Evolutionary conservation across 2,113 vertebrate genomes (phyloP).

Genomic region (Leuciscus idus): DNA sequence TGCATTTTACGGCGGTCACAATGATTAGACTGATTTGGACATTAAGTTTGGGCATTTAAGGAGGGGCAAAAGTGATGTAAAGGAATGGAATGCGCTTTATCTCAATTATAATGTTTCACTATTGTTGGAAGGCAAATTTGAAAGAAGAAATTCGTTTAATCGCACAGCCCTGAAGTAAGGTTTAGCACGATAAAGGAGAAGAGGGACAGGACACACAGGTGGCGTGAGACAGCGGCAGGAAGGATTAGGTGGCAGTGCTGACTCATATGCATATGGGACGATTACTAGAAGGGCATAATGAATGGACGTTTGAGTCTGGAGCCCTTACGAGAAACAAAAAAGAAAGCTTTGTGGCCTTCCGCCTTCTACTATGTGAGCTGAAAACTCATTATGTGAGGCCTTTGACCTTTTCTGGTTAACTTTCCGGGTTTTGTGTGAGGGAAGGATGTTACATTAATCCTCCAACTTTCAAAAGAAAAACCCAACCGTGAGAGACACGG

Average conservation of each 20-base stretch:
- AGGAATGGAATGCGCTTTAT: no score
- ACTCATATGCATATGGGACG: constrained; percentile 50
- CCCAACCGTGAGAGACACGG: not conserved
- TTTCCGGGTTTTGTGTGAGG: constrained; percentile 19
- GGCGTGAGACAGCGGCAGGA: constrained; percentile 1
- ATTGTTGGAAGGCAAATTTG: no score
- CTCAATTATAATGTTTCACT: no score
- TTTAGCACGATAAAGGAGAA: not conserved
- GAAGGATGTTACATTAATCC: constrained; percentile 18
- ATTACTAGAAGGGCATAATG: constrained; percentile 42
- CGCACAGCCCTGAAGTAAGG: not conserved
- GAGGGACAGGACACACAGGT: constrained; percentile 8
- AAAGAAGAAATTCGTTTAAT: no score
- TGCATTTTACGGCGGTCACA: not conserved
- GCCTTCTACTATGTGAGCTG: constrained; percentile 51
- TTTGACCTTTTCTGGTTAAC: constrained; percentile 28
- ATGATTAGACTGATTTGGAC: not conserved
- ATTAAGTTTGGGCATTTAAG: not conserved
- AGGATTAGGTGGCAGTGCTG: constrained; percentile 47
- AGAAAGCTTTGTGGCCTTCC: constrained; percentile 54
- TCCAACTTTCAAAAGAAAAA: constrained; percentile 10
- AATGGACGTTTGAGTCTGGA: constrained; percentile 49
- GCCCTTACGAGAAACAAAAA: constrained; percentile 44
- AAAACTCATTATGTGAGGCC: constrained; percentile 28
- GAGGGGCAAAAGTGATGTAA: no score